These are phyloP conservation scores for Taurulus bubalis DNA, from an alignment of 2,113 vertebrate genomes.

Conservation along the genomic window DNA sequence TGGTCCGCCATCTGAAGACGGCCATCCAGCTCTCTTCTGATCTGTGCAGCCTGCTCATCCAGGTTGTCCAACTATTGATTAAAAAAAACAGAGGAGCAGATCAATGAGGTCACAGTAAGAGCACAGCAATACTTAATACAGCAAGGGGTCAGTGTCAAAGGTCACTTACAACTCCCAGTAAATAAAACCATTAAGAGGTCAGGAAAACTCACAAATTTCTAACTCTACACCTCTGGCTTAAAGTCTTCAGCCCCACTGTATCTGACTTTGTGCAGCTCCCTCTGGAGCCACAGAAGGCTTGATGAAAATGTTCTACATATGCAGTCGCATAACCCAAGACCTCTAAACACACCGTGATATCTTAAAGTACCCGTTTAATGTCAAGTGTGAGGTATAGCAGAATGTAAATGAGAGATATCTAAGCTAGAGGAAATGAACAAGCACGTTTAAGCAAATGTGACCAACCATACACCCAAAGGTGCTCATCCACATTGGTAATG, in stretches of 20 bases:
- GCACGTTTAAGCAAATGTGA: constrained; percentile 7
- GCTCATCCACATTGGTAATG: constrained; percentile 7
- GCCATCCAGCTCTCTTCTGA: constrained; percentile 93
- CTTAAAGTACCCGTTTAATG: not conserved
- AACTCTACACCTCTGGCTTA: not conserved
- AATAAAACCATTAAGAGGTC: not conserved
- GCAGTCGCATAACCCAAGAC: not conserved
- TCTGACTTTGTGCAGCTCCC: not conserved
- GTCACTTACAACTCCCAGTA: not conserved
- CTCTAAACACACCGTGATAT: not conserved
- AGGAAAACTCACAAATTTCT: not conserved
- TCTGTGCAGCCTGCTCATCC: constrained; percentile 96
- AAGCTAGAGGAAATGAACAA: not conserved
- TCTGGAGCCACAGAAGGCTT: not conserved
- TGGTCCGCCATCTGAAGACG: constrained; percentile 98
- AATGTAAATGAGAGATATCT: constrained; percentile 7
- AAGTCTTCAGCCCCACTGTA: not conserved
- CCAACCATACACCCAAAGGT: not conserved
- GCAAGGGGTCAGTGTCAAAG: constrained; percentile 7
- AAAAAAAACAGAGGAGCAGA: constrained; percentile 59
- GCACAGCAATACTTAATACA: not conserved
- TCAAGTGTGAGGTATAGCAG: not conserved
- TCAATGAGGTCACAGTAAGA: constrained; percentile 19
- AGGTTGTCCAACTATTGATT: constrained; percentile 92
- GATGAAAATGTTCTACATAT: not conserved